Conservation (phyloP, 2,888 invertebrate species). For the Xylota segnis region DNA sequence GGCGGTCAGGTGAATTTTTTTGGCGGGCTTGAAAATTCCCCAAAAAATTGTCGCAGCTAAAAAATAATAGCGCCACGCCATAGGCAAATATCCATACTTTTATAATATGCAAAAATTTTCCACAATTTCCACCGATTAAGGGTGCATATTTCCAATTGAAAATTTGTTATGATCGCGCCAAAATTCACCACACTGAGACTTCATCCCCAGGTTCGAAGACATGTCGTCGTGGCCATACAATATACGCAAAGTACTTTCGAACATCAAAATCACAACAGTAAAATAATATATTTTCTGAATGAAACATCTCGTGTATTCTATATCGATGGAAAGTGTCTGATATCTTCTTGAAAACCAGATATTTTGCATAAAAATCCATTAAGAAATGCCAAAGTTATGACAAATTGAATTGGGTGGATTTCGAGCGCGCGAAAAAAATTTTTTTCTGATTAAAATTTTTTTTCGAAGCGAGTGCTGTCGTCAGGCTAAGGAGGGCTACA, state of each 20-base stretch:
- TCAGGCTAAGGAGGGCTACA: constrained; percentile 68
- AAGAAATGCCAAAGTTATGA: constrained; percentile 77
- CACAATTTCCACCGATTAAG: constrained; percentile 42
- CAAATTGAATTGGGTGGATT: constrained; percentile 79
- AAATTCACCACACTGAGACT: constrained; percentile 55
- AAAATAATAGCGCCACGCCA: constrained; percentile 48
- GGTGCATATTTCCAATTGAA: constrained; percentile 62
- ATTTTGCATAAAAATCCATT: constrained; percentile 78
- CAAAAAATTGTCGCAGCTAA: constrained; percentile 36
- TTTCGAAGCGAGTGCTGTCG: constrained; percentile 69
- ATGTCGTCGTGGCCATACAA: constrained; percentile 68
- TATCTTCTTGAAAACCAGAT: constrained; percentile 80
- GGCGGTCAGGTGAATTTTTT: constrained; percentile 71
- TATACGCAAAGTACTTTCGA: constrained; percentile 60
- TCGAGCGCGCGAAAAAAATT: constrained; percentile 82
- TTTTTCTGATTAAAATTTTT: constrained; percentile 43
- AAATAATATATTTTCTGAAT: constrained; percentile 78
- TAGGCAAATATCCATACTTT: constrained; percentile 39
- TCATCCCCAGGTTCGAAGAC: constrained; percentile 68
- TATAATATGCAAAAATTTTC: constrained; percentile 29
- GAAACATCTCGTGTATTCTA: constrained; percentile 69
- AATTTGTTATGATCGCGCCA: constrained; percentile 71
- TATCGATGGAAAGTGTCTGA: constrained; percentile 76
- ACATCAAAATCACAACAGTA: constrained; percentile 78
- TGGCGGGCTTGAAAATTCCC: constrained; percentile 68